phyloP scores from a whole-genome alignment of 37 sponge, comb jelly and placozoan genomes.

The Crambe crambe region DNA sequence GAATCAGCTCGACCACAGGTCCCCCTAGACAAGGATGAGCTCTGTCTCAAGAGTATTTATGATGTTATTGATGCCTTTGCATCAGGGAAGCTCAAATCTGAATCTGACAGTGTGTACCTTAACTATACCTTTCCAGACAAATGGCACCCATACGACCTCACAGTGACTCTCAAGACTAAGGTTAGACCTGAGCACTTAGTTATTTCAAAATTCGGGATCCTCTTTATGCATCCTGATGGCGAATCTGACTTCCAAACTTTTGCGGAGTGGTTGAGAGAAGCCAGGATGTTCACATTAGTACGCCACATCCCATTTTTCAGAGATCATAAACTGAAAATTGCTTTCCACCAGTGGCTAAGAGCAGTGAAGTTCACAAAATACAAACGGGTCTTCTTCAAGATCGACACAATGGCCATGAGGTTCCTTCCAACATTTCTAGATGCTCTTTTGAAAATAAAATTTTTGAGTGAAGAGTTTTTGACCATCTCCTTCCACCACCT shows the following conservation, averaged over 20 bases:
- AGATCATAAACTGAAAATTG: slow-evolving; percentile 45
- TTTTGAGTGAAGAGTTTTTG: slow-evolving; percentile 54
- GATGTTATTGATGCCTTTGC: slow-evolving; percentile 77
- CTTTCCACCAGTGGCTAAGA: slow-evolving; percentile 55
- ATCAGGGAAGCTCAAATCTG: slow-evolving; percentile 39
- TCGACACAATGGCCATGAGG: slow-evolving; percentile 17
- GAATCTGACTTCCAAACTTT: slow-evolving; percentile 58
- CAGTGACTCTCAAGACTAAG: slow-evolving; percentile 45
- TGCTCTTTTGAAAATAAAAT: slow-evolving; percentile 40
- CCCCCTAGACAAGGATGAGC: not conserved
- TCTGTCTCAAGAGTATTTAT: slow-evolving; percentile 25
- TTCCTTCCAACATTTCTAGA: slow-evolving; percentile 38
- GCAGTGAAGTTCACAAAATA: slow-evolving; percentile 43
- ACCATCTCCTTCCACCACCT: slow-evolving; percentile 34
- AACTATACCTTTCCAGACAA: slow-evolving; percentile 33
- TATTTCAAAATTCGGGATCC: slow-evolving; percentile 83
- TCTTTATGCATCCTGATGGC: slow-evolving; percentile 66
- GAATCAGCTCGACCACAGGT: not conserved
- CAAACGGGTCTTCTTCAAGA: not conserved
- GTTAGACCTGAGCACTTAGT: slow-evolving; percentile 73
- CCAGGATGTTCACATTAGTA: slow-evolving; percentile 51
- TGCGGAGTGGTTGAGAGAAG: slow-evolving; percentile 81
- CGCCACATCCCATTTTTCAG: slow-evolving; percentile 63
- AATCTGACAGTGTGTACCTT: slow-evolving; percentile 62
- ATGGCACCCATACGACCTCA: slow-evolving; percentile 74